Conservation (phyloP, 2,113 vertebrate species). For the Prinia subflava region DNA sequence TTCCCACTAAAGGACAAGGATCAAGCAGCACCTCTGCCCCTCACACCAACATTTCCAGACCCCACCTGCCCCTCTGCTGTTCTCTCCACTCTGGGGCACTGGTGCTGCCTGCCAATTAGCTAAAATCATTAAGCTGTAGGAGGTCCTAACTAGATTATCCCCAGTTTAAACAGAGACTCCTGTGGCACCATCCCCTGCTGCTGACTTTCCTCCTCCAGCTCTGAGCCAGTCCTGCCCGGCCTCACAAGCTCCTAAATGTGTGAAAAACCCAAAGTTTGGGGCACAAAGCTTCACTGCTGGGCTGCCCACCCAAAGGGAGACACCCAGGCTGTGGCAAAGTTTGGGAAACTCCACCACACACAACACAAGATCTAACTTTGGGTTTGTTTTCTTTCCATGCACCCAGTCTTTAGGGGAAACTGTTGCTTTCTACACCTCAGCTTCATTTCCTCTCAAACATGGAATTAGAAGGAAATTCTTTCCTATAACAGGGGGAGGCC, state of each 20-base stretch:
- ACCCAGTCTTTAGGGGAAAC: not conserved
- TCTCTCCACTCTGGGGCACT: not conserved
- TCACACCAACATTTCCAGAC: not conserved
- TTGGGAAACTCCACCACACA: not conserved
- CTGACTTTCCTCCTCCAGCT: not conserved
- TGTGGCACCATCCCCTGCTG: not conserved
- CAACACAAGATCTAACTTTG: rapidly evolving
- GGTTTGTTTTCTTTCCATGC: not conserved
- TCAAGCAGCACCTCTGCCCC: not conserved
- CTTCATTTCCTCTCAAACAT: not conserved
- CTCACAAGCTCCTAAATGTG: not conserved
- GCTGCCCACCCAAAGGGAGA: not conserved
- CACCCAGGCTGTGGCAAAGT: not conserved
- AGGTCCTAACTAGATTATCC: not conserved
- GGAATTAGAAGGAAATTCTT: not conserved
- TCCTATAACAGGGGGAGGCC: rapidly evolving
- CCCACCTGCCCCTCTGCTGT: not conserved
- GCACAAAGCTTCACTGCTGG: not conserved
- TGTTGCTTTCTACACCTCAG: not conserved
- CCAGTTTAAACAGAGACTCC: not conserved
- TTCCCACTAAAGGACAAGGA: not conserved
- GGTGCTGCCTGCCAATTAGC: not conserved
- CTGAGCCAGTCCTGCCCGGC: not conserved
- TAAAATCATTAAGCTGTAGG: not conserved
- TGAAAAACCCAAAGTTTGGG: not conserved